Evolutionary conservation across 2,113 vertebrate genomes (phyloP), one percentile per base, ranked within the genome.

Genomic region (Chloropsis hardwickii): DNA sequence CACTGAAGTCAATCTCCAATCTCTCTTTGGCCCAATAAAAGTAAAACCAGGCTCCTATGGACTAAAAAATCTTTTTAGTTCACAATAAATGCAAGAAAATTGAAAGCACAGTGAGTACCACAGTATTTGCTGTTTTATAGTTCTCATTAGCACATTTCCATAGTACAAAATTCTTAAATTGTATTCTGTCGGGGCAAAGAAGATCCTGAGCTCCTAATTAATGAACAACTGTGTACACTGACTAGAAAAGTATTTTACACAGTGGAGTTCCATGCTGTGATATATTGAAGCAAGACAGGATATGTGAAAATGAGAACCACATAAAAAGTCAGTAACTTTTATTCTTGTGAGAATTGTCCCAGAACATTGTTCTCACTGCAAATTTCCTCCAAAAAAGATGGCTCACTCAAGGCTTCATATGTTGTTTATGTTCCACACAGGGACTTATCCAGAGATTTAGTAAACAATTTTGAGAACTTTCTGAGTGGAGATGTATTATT

Each of bases 201-300:
- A 39, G 35, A 81, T 91, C 87, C 81, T 88, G 77, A 77, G 88
- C 60, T 94, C 56, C 90, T 95, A 92, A 95, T 94, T 93, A 96
- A 88, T 88, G 71, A 96, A 83, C 0, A 10, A 70, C 79, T 88
- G 53, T 87, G 56, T 90, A 95, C 40, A 70, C 47, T 51, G 76
- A 81, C 74, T 85, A 39, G 72, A 83, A 73, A 66, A 88, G 23
- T 69, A 90, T 87, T 92, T 96, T 81, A 88, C 90, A 90, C 85
- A 60, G 37, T 57, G 64, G 95, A 97, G 64, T 82, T 90, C 72
- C 85, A 81, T 48, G 51, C 88, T 78, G 93, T 93, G 92, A 77
- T 90, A 58, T 57, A 83, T 44, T 5, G 35, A 88, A 70, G 76
- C 15, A 83, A 93, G 76, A 83, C 67, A 88, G 90, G 79, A 93